Evolutionary conservation across 2,113 vertebrate genomes (phyloP).

Genomic region (Lophotis ruficrista): DNA sequence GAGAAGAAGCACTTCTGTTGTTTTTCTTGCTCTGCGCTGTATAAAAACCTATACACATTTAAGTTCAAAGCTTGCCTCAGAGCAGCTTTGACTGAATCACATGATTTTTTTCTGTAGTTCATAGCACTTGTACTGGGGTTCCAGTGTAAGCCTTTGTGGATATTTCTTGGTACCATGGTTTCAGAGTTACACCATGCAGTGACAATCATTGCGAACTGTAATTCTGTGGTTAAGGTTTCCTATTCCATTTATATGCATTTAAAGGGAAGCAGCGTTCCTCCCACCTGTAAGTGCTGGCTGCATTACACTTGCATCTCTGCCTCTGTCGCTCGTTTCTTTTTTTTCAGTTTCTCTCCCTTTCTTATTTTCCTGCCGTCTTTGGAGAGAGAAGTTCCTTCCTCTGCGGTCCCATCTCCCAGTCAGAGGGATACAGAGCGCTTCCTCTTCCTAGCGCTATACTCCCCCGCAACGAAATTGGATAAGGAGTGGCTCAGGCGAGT

Average conservation of each 20-base stretch:
- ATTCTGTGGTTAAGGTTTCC: background rate
- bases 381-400: background rate
- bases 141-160: background rate
- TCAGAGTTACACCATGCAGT: background rate
- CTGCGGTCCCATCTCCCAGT: background rate
- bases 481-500: constrained; percentile 65
- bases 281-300: background rate
- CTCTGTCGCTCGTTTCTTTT: background rate
- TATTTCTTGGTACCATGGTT: background rate
- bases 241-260: background rate
- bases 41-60: background rate
- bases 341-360: background rate
- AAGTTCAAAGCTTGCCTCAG: background rate
- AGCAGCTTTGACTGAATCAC: background rate
- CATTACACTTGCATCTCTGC: background rate
- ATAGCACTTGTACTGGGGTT: background rate
- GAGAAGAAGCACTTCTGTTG: background rate
- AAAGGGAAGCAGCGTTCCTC: background rate
- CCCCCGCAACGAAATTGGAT: constrained; percentile 40
- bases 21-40: background rate
- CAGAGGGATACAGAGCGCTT: constrained; percentile 71
- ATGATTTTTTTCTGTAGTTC: background rate
- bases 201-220: background rate
- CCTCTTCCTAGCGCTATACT: constrained; percentile 55
- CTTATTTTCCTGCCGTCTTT: background rate